Conservation (phyloP, 2,113 vertebrate species). For the Illadopsis cleaveri region DNA sequence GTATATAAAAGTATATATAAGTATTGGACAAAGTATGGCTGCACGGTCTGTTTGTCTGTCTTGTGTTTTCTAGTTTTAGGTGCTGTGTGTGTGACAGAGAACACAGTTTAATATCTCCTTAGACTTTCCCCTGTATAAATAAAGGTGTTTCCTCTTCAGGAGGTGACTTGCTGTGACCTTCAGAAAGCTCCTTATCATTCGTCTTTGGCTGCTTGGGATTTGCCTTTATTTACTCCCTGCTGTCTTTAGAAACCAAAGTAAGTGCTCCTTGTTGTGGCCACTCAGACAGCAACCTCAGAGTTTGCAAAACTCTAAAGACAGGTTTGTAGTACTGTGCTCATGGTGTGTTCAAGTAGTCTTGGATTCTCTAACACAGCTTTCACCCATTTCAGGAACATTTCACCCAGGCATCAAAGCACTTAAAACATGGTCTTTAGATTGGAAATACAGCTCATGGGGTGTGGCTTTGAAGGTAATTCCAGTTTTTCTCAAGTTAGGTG, state of each 20-base stretch:
- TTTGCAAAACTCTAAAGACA: neutral
- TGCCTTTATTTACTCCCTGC: neutral
- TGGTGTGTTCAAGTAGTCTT: neutral
- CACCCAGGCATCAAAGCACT: neutral
- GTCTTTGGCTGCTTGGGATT: neutral
- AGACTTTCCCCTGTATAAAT: neutral
- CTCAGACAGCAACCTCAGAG: neutral
- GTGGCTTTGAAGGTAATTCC: neutral
- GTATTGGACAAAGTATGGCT: neutral
- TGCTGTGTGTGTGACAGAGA: neutral
- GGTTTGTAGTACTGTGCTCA: neutral
- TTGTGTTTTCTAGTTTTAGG: neutral
- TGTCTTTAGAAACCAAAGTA: neutral
- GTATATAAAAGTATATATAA: no score
- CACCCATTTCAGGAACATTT: neutral
- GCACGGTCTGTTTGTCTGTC: neutral
- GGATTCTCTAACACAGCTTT: neutral
- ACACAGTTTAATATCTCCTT: neutral
- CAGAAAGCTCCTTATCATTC: neutral
- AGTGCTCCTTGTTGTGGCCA: neutral
- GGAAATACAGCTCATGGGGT: neutral
- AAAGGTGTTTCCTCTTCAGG: neutral
- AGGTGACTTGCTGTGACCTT: neutral
- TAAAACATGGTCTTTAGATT: neutral
- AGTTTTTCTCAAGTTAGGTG: slow-evolving; percentile 24